A percentile compares a stretch with the other conserved stretches of the same genome.
Evolutionary conservation across 2,888 invertebrate genomes (phyloP).

Genomic region (Mythimna vitellina): DNA sequence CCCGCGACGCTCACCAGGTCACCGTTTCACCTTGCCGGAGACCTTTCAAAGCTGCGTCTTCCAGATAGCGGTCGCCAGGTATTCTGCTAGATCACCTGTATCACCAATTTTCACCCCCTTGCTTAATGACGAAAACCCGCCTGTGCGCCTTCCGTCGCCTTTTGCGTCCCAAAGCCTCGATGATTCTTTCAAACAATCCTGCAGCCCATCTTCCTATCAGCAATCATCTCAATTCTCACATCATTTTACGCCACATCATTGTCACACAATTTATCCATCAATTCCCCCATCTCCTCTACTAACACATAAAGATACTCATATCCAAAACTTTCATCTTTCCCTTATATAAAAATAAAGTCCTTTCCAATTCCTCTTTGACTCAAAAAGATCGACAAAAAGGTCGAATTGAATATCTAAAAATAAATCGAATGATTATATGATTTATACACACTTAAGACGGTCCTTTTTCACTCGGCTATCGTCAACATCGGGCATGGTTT

Average conservation of each 20-base stretch:
- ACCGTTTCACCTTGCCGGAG: too few relatives aligned
- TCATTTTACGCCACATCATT: not conserved
- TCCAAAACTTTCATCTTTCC: not conserved
- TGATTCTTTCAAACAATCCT: too few relatives aligned
- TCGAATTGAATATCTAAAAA: not conserved
- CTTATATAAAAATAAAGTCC: not conserved
- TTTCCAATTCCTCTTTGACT: not conserved
- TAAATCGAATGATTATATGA: not conserved
- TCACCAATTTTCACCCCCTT: too few relatives aligned
- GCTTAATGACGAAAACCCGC: too few relatives aligned
- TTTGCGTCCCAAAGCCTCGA: too few relatives aligned
- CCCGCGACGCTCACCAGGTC: too few relatives aligned
- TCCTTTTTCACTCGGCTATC: too few relatives aligned
- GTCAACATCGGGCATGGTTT: too few relatives aligned
- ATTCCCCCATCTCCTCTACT: not conserved
- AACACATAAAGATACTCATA: not conserved
- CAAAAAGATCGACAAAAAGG: not conserved
- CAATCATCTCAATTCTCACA: not conserved
- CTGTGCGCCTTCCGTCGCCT: too few relatives aligned
- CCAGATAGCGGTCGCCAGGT: too few relatives aligned
- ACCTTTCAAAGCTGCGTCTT: too few relatives aligned
- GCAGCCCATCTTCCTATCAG: not conserved
- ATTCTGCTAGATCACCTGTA: too few relatives aligned
- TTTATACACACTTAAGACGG: not conserved
- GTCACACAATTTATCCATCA: not conserved